Evolutionary conservation across 1,140 invertebrate species (phyloP).

Genomic region (Neodiprion virginianus): DNA sequence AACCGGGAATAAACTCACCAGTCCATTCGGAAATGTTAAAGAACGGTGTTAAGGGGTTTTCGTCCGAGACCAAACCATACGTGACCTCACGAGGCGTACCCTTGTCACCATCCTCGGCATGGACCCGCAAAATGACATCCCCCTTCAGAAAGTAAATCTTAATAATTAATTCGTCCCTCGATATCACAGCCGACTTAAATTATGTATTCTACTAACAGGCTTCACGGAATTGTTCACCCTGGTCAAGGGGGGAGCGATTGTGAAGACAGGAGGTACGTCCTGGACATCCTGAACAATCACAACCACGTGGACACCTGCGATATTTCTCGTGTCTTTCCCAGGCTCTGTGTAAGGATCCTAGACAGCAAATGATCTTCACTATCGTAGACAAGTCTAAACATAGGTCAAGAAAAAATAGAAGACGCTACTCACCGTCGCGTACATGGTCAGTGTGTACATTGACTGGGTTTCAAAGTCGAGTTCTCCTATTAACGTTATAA

Average conservation of each 20-base stretch:
- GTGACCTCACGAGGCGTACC: constrained; percentile 81
- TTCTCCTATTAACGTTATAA: constrained; percentile 75
- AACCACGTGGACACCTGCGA: constrained; percentile 79
- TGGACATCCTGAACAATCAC: constrained; percentile 86
- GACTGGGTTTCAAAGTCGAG: constrained; percentile 87
- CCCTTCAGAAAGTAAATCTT: constrained; percentile 59
- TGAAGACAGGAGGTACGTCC: constrained; percentile 86
- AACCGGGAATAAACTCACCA: constrained; percentile 63
- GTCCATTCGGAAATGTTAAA: constrained; percentile 84
- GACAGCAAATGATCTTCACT: neutral
- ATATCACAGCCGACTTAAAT: constrained; percentile 14
- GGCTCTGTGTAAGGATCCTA: constrained; percentile 86
- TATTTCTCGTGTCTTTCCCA: constrained; percentile 82
- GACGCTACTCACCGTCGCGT: constrained; percentile 75
- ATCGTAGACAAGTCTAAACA: constrained; percentile 10
- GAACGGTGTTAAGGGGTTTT: constrained; percentile 81
- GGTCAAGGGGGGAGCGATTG: constrained; percentile 79
- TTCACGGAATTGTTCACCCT: constrained; percentile 61
- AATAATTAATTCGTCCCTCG: constrained; percentile 8
- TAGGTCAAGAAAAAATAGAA: constrained; percentile 12
- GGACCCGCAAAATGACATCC: constrained; percentile 71
- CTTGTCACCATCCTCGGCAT: constrained; percentile 89
- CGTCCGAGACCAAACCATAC: constrained; percentile 83
- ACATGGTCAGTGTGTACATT: constrained; percentile 81
- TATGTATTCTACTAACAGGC: constrained; percentile 40